Conservation (phyloP, 2,113 vertebrate genomes). For the Elephantulus edwardii region DNA sequence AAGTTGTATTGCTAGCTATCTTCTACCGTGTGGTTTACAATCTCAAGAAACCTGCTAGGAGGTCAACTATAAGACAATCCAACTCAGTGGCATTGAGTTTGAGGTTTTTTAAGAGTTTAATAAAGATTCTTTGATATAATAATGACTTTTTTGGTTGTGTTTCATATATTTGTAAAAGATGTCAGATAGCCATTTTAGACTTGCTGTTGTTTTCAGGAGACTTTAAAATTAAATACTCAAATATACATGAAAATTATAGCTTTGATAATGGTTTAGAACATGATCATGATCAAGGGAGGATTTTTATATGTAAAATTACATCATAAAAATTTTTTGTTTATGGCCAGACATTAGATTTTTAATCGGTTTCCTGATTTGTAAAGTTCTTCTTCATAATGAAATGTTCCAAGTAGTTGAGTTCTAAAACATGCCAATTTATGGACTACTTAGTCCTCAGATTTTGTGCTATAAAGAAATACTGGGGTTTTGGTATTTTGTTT, state of each 20-base stretch:
- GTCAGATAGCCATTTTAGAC: neutral
- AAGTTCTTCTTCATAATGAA: neutral
- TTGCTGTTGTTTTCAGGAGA: neutral
- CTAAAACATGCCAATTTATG: conserved; percentile 23
- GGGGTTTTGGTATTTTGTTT: too few species aligned
- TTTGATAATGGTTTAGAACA: neutral
- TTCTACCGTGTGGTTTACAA: too few species aligned
- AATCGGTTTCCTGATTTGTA: neutral
- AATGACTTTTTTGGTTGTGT: conserved; percentile 3
- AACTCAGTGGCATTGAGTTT: too few species aligned
- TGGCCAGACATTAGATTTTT: neutral
- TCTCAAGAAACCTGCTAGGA: too few species aligned
- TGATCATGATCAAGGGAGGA: neutral
- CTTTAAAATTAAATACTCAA: neutral
- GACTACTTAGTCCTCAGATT: neutral
- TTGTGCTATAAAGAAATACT: neutral
- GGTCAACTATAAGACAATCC: too few species aligned
- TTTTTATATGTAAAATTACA: conserved; percentile 14
- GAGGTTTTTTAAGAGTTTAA: too few species aligned
- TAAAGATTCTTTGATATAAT: neutral
- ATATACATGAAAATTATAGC: neutral
- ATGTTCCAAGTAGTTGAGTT: neutral
- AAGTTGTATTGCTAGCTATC: too few species aligned
- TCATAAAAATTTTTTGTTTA: neutral
- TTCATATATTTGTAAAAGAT: neutral